Conservation (phyloP, 2,113 vertebrate species). For the Bos indicus region DNA sequence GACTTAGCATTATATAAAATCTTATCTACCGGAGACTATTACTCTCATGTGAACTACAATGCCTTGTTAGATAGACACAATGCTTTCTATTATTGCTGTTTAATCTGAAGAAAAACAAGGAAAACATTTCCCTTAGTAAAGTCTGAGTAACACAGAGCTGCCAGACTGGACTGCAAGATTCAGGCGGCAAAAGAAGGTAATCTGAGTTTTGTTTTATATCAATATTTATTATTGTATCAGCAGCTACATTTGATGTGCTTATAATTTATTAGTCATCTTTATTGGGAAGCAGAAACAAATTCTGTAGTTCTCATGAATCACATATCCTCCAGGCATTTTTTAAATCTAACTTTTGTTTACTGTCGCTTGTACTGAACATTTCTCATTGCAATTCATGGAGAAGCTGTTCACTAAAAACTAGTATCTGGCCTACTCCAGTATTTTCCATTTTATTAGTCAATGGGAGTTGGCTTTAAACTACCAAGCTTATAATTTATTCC, state of each 20-base stretch:
- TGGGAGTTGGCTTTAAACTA: slow-evolving; percentile 61
- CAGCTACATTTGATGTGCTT: slow-evolving; percentile 40
- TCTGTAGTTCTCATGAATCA: slow-evolving; percentile 56
- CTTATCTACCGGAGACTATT: neutral
- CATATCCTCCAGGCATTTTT: slow-evolving; percentile 28
- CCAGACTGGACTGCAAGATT: neutral
- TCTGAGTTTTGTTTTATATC: slow-evolving; percentile 37
- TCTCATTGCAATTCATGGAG: slow-evolving; percentile 49
- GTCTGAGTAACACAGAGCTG: neutral
- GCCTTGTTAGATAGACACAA: neutral
- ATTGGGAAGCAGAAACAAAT: slow-evolving; percentile 52
- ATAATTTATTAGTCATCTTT: slow-evolving; percentile 61
- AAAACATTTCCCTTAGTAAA: neutral
- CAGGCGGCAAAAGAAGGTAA: neutral
- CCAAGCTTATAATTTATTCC: slow-evolving; percentile 61
- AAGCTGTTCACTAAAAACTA: slow-evolving; percentile 32
- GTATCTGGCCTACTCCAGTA: slow-evolving; percentile 42
- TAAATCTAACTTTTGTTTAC: slow-evolving; percentile 50
- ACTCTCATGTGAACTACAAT: neutral
- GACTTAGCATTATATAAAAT: neutral
- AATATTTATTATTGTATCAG: slow-evolving; percentile 52
- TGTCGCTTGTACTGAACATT: slow-evolving; percentile 41
- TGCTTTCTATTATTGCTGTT: neutral
- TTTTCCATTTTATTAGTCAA: slow-evolving; percentile 67
- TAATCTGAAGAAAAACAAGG: neutral